Evolutionary conservation across 2,888 invertebrate genomes (phyloP).

Genomic region (Philopedon plagiatum): DNA sequence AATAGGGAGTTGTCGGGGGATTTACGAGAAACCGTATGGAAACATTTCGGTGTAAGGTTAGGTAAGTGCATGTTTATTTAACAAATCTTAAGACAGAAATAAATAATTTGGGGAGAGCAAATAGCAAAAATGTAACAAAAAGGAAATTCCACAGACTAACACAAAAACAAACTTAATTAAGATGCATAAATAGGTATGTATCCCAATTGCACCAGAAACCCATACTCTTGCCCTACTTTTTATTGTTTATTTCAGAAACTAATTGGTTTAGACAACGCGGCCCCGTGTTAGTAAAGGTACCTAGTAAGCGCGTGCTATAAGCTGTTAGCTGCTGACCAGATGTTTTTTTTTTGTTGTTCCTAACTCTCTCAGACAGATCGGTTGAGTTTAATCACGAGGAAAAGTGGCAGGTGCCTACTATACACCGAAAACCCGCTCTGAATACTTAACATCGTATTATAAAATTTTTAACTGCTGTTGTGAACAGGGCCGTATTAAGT

Average conservation of each 20-base stretch:
- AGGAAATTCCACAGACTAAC: no score
- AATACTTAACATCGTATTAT: slow-evolving; percentile 49
- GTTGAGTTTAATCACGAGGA: slow-evolving; percentile 51
- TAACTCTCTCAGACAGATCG: slow-evolving; percentile 49
- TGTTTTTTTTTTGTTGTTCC: slow-evolving; percentile 41
- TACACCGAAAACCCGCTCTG: slow-evolving; percentile 49
- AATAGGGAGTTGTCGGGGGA: neutral
- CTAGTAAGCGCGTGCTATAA: slow-evolving; percentile 40
- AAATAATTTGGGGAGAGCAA: no score
- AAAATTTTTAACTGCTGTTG: slow-evolving; percentile 47
- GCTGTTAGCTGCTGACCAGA: slow-evolving; percentile 27
- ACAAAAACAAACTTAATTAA: no score
- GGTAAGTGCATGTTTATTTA: no score
- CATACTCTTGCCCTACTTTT: no score
- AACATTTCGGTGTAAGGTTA: no score
- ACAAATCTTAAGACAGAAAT: no score
- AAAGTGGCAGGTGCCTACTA: slow-evolving; percentile 52
- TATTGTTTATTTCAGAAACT: slow-evolving; percentile 19
- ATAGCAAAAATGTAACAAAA: no score
- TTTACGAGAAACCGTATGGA: neutral
- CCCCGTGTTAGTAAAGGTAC: neutral
- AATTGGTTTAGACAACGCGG: slow-evolving; percentile 22
- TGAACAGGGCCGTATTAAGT: slow-evolving; percentile 14
- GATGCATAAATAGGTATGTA: no score
- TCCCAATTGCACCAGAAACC: no score